Evolutionary conservation across 2,888 invertebrate genomes (phyloP).

Genomic region (Euplagia quadripunctaria): DNA sequence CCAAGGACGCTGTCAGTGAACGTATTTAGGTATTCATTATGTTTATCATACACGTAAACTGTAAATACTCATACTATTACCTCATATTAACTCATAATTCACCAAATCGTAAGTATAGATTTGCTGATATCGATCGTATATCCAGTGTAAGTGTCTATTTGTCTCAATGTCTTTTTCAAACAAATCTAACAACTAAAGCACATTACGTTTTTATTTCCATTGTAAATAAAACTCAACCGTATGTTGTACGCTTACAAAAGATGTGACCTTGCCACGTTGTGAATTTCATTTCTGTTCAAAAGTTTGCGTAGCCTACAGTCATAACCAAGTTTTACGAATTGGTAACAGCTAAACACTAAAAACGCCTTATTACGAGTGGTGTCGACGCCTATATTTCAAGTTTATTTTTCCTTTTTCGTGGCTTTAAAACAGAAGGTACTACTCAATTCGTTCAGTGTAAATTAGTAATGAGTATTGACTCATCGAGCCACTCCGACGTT

Average conservation of each 20-base stretch:
- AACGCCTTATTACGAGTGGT: constrained; percentile 27
- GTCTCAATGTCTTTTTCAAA: neutral
- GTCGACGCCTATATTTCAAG: constrained; percentile 25
- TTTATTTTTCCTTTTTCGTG: constrained; percentile 32
- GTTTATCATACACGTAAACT: no score
- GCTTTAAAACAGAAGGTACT: constrained; percentile 16
- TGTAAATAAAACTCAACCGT: neutral
- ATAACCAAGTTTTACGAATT: constrained; percentile 15
- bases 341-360: constrained; percentile 41
- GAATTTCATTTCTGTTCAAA: constrained; percentile 3
- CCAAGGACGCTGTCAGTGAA: no score
- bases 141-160: neutral
- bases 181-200: neutral
- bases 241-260: neutral
- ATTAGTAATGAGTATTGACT: constrained; percentile 7
- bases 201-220: neutral
- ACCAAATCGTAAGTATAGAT: neutral
- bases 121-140: neutral
- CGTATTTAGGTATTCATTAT: no score
- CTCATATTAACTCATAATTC: no score
- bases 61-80: no score
- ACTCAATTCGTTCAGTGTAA: constrained; percentile 23
- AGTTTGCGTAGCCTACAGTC: constrained; percentile 18
- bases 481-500: neutral
- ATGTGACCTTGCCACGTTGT: neutral